Evolutionary conservation across 2,888 invertebrate genomes (phyloP).

Genomic region (Chymomyza fuscimana): DNA sequence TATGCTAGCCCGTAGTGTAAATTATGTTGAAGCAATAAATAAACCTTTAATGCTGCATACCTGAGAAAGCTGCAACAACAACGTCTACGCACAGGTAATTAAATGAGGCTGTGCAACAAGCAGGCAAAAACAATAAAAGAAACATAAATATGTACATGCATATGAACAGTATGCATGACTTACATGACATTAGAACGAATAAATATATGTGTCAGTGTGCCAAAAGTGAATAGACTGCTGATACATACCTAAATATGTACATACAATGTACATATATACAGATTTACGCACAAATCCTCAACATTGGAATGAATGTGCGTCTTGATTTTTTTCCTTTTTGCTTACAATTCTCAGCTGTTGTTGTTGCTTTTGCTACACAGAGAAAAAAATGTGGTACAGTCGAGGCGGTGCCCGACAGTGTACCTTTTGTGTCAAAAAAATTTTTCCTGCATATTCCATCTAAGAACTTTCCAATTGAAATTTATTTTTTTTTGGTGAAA

Average conservation of each 20-base stretch:
- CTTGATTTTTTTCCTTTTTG: slow-evolving; percentile 1
- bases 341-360: background rate
- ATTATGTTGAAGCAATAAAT: slow-evolving; percentile 1
- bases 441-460: too few species aligned
- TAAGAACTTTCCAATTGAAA: too few species aligned
- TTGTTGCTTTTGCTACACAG: background rate
- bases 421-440: too few species aligned
- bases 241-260: background rate
- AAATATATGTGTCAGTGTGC: slow-evolving; percentile 62
- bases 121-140: slow-evolving; percentile 29
- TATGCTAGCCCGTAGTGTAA: background rate
- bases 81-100: slow-evolving; percentile 33
- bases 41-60: slow-evolving; percentile 2
- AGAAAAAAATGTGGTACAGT: too few species aligned
- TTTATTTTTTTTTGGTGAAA: too few species aligned
- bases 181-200: too few species aligned
- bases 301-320: slow-evolving; percentile 5
- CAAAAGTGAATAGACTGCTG: slow-evolving; percentile 40
- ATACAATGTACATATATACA: background rate
- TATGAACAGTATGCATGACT: background rate
- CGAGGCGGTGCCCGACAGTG: too few species aligned
- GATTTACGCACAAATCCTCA: slow-evolving; percentile 24
- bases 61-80: slow-evolving; percentile 46
- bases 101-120: slow-evolving; percentile 43
- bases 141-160: background rate